Evolutionary conservation across 2,888 invertebrate species (phyloP).

Genomic region (Drosophila quinaria): DNA sequence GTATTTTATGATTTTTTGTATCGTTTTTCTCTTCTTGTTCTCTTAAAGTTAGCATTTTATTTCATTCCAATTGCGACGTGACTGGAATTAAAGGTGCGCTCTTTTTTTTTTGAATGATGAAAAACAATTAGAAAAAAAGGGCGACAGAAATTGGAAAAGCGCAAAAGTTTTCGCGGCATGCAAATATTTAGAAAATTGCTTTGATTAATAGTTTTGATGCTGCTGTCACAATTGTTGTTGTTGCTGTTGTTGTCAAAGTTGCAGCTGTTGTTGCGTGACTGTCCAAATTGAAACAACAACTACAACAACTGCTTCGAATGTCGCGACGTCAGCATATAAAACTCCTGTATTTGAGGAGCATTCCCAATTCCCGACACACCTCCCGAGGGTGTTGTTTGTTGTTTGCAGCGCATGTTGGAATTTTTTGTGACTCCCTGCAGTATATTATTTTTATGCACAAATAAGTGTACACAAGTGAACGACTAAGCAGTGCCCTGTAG

Average conservation of each 20-base stretch:
- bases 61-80: slow-evolving; percentile 60
- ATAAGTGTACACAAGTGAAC: not conserved
- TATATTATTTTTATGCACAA: not conserved
- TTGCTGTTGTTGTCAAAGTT: slow-evolving; percentile 3
- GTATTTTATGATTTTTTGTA: slow-evolving; percentile 19
- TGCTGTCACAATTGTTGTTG: slow-evolving; percentile 1
- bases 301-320: not conserved
- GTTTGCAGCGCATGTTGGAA: slow-evolving; percentile 29
- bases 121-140: not conserved
- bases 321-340: slow-evolving; percentile 20
- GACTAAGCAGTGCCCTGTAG: slow-evolving; percentile 12
- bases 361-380: slow-evolving; percentile 13
- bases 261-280: slow-evolving; percentile 32
- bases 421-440: slow-evolving; percentile 16
- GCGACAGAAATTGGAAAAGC: not conserved
- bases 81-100: slow-evolving; percentile 42
- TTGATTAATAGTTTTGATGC: slow-evolving; percentile 35
- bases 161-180: slow-evolving; percentile 12
- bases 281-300: slow-evolving; percentile 30
- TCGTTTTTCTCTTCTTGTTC: slow-evolving; percentile 17
- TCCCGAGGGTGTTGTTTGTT: slow-evolving; percentile 38
- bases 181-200: slow-evolving; percentile 15
- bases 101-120: slow-evolving; percentile 8
- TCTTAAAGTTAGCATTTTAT: slow-evolving; percentile 27
- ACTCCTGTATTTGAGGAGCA: slow-evolving; percentile 16